Base-by-base conservation (phyloP, 2,797 vertebrate genomes). In the Brachyrhaphis roseni region DNA sequence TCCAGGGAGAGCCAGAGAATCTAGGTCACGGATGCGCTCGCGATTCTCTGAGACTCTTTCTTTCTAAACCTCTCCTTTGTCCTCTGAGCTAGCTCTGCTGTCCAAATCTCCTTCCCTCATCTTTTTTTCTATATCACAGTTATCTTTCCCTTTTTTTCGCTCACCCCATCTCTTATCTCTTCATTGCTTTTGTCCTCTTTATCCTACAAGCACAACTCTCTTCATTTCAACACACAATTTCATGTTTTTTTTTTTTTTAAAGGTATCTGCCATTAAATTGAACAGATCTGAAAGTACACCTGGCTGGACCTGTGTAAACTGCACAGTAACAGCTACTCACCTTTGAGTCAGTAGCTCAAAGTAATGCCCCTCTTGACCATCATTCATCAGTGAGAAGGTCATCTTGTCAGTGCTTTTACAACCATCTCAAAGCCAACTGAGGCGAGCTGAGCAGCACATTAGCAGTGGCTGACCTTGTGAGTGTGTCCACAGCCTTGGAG, bases 11-110 rank as follows among this genome's bases (percentile, higher is more conserved):
- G 90, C 89, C 84, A 72, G 73, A 80, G 90, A 96, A 96, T 95
- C 93, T 96, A 94, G 95, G 95, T 96, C 95, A 95, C 78, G 85
- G 91, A 93, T 92, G 88, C 78, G 59, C 83, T 92, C 88, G 90
- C 89, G 83, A 94, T 90, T 89, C 88, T 89, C 81, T 78, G 88
- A 90, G 90, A 93, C 80, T 88, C 79, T 84, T 77, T 87, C 82
- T 75, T 80, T 90, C 84, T 88, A 84, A 91, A 87, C 80, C 90
- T 82, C 88, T 82, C 86, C 80, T 88, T 91, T 89, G 86, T 88
- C 88, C 79, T 81, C 79, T 64, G 78, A 36, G 70, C 83, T 80
- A 26, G 77, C 85, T 86, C 77, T 84, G 47, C 74, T 79, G 73
- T 81, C 55, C 55, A 62, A 78, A 70, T 82, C 45, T 70, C 74